Conservation (phyloP, 2,888 invertebrate species). For the Rhamphomyia laevipes region DNA sequence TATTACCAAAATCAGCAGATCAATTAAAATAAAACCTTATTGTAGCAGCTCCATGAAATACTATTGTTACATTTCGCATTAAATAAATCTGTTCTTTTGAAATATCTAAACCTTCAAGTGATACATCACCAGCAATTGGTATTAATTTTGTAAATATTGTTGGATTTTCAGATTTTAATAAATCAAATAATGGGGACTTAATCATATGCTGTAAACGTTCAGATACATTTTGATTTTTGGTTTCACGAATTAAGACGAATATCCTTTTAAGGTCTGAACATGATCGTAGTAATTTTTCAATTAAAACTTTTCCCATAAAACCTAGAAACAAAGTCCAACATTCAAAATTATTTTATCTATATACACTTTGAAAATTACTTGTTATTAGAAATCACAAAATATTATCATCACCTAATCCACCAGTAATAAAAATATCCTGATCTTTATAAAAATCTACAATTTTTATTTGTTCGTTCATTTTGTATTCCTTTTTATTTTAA, state of each 20-base stretch:
- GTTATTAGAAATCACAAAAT: too few relatives aligned
- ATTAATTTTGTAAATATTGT: slow-evolving; percentile 48
- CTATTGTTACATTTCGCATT: slow-evolving; percentile 49
- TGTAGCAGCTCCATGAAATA: slow-evolving; percentile 71
- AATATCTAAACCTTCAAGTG: slow-evolving; percentile 45
- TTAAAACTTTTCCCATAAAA: slow-evolving; percentile 79
- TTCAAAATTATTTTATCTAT: too few relatives aligned
- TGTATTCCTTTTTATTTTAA: too few relatives aligned
- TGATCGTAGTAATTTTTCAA: slow-evolving; percentile 78
- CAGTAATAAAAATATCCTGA: too few relatives aligned
- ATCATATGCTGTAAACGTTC: slow-evolving; percentile 52
- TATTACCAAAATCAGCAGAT: too few relatives aligned
- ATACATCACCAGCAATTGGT: slow-evolving; percentile 51
- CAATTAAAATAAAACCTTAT: slow-evolving; percentile 51
- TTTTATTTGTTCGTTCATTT: too few relatives aligned
- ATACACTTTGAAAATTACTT: too few relatives aligned
- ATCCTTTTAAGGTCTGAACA: slow-evolving; percentile 63
- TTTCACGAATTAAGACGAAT: slow-evolving; percentile 64
- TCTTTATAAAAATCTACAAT: too few relatives aligned
- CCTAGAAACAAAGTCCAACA: slow-evolving; percentile 43
- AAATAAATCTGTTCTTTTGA: slow-evolving; percentile 40
- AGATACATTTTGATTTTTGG: slow-evolving; percentile 51
- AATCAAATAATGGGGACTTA: slow-evolving; percentile 38
- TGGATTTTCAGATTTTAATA: slow-evolving; percentile 42
- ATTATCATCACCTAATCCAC: too few relatives aligned